A percentile compares a stretch with the other conserved stretches of the same genome.
These are phyloP conservation scores for Phortica magna DNA, from an alignment of 2,888 invertebrate species.

Conservation along the genomic window DNA sequence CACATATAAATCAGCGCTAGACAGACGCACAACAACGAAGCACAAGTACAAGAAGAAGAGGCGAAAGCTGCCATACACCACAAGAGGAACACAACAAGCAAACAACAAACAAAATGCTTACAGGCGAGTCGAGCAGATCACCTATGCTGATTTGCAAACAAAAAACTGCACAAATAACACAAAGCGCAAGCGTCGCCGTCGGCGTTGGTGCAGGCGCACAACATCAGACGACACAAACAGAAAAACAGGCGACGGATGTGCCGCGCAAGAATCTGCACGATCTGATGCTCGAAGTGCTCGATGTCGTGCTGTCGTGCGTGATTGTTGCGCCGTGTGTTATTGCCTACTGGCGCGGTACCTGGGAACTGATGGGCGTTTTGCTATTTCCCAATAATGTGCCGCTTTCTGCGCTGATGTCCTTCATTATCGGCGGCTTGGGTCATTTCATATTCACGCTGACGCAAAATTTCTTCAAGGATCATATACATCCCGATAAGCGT, in stretches of 20 bases:
- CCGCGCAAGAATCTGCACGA: conserved; percentile 64
- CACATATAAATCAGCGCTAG: too few relatives aligned
- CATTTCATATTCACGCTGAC: conserved; percentile 84
- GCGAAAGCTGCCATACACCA: not conserved
- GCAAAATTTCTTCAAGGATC: conserved; percentile 82
- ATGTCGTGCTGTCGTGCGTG: conserved; percentile 84
- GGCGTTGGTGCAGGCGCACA: conserved; percentile 40
- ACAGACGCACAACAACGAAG: too few relatives aligned
- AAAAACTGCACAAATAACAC: conserved; percentile 49
- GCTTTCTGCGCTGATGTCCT: conserved; percentile 83
- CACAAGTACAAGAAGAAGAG: too few relatives aligned
- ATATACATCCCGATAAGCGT: conserved; percentile 84
- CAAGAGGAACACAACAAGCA: not conserved
- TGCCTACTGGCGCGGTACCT: conserved; percentile 91
- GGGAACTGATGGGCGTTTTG: conserved; percentile 87
- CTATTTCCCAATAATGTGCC: conserved; percentile 82
- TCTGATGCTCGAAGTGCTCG: conserved; percentile 83
- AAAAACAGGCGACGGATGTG: conserved; percentile 55
- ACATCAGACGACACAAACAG: conserved; percentile 40
- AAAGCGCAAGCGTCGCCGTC: conserved; percentile 31
- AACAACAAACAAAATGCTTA: conserved; percentile 30
- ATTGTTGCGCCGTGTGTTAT: conserved; percentile 90
- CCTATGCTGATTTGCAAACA: conserved; percentile 30
- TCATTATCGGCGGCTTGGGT: conserved; percentile 84
- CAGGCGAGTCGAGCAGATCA: conserved; percentile 22